Conservation (phyloP, 2,797 vertebrate species). For the Denticeps clupeoides region DNA sequence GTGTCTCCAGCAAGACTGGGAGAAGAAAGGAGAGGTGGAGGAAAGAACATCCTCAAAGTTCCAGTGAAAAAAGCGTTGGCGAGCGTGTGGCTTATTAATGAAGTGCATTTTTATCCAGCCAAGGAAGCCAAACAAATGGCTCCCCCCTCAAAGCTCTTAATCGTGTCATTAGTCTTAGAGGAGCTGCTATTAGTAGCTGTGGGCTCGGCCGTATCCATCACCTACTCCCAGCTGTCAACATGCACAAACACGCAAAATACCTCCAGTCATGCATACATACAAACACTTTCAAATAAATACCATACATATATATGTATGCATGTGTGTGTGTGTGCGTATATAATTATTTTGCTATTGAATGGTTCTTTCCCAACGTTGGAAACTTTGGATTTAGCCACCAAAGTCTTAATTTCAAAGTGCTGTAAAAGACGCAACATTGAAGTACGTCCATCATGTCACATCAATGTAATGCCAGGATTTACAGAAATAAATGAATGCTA, state of each 20-base stretch:
- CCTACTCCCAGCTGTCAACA: slow-evolving; percentile 41
- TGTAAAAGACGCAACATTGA: too few relatives aligned
- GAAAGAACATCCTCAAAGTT: slow-evolving; percentile 31
- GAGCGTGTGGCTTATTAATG: slow-evolving; percentile 56
- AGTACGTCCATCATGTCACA: too few relatives aligned
- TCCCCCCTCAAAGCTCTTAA: slow-evolving; percentile 53
- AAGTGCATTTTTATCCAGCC: slow-evolving; percentile 62
- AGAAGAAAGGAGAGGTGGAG: background rate
- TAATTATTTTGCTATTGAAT: too few relatives aligned
- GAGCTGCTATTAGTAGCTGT: slow-evolving; percentile 27
- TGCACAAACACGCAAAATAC: slow-evolving; percentile 23
- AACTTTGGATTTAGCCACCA: too few relatives aligned
- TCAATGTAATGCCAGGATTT: too few relatives aligned
- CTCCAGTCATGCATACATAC: slow-evolving; percentile 7
- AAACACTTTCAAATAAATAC: background rate
- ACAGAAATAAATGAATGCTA: too few relatives aligned
- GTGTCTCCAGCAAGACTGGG: background rate
- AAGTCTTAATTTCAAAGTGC: too few relatives aligned
- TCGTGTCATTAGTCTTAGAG: slow-evolving; percentile 59
- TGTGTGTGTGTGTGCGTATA: too few relatives aligned
- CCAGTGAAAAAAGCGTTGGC: slow-evolving; percentile 33
- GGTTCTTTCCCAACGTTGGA: too few relatives aligned
- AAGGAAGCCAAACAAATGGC: slow-evolving; percentile 58
- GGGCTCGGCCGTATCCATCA: slow-evolving; percentile 49
- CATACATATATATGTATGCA: too few relatives aligned